phyloP scores from a whole-genome alignment of 2,888 invertebrate species.

The Andrena praecox region DNA sequence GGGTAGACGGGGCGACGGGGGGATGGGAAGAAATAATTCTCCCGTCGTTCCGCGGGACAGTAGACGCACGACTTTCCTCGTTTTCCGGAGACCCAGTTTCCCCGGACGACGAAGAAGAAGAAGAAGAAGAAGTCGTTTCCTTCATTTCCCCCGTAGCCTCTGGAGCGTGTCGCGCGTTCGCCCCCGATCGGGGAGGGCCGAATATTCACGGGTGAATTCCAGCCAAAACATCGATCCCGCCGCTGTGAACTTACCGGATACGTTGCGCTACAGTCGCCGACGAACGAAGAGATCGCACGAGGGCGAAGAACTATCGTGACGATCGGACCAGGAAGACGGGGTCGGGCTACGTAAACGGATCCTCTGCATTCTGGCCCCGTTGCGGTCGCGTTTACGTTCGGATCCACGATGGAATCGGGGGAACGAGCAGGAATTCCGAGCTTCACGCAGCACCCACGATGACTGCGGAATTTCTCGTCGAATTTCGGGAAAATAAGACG shows the following conservation, averaged over 20 bases:
- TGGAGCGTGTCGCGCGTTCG: conserved; percentile 36
- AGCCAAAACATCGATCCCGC: conserved; percentile 53
- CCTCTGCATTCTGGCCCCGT: conserved; percentile 64
- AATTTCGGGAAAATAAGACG: conserved; percentile 3
- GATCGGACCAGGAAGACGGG: conserved; percentile 16
- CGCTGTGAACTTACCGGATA: neutral
- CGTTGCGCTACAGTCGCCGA: neutral
- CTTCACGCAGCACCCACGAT: conserved; percentile 1
- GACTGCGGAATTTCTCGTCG: conserved; percentile 4
- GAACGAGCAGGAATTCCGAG: conserved; percentile 16
- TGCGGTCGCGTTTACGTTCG: conserved; percentile 57
- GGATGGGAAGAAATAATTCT: conserved; percentile 25
- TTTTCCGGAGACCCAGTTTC: conserved; percentile 38
- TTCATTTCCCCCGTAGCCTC: conserved; percentile 29
- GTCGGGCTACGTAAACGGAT: conserved; percentile 56
- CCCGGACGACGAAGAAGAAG: conserved; percentile 5
- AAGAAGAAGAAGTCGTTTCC: conserved; percentile 13
- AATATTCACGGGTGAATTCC: conserved; percentile 59
- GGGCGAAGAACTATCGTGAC: conserved; percentile 23
- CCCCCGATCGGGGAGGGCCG: conserved; percentile 34
- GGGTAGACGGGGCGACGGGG: neutral
- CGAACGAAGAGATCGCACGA: neutral
- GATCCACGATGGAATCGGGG: conserved; percentile 67
- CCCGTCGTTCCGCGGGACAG: conserved; percentile 11
- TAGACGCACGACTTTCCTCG: conserved; percentile 16